Base-by-base conservation (phyloP, 2,797 vertebrate species). In the Myotis pilosus region DNA sequence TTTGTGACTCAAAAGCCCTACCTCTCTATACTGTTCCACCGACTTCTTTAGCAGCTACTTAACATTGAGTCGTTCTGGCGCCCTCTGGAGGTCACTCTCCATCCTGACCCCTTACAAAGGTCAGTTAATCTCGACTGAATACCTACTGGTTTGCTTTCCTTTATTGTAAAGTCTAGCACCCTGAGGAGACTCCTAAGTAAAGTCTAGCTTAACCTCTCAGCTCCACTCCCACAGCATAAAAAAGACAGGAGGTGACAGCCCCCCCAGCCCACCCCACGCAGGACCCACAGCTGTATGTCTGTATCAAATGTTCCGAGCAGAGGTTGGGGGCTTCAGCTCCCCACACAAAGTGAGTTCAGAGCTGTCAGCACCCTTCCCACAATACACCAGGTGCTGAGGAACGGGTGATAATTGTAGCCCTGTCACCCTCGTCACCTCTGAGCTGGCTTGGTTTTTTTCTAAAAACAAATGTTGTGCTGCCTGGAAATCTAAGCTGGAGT, bases 361-460 rank as follows among this genome's bases (percentile, higher is more conserved):
- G 97, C 91, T 95, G 97, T 97, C 97, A 96, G 84, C 71, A 84
- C 95, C 97, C 95, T 84, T 88, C 92, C 95, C 96, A 97, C 95
- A 96, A 95, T 94, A 92, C 96, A 94, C 96, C 90, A 75, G 97
- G 96, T 97, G 96, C 83, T 96, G 97, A 96, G 96, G 97, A 97
- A 95, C 97, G 88, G 95, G 98, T 97, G 97, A 96, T 98, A 98
- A 98, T 98, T 98, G 97, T 95, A 98, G 97, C 97, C 97, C 98
- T 98, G 98, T 98, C 98, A 98, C 97, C 97, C 97, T 97, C 94
- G 6, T 98, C 98, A 98, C 98, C 98, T 97, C 97, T 97, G 95
- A 98, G 98, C 97, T 97, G 97, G 97, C 96, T 98, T 97, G 12
- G 0, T 53, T 62, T 47, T 47, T 75, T 95, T 94, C 97, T 95